phyloP scores from a whole-genome alignment of 2,113 vertebrate genomes.

The Charadrius vociferus region DNA sequence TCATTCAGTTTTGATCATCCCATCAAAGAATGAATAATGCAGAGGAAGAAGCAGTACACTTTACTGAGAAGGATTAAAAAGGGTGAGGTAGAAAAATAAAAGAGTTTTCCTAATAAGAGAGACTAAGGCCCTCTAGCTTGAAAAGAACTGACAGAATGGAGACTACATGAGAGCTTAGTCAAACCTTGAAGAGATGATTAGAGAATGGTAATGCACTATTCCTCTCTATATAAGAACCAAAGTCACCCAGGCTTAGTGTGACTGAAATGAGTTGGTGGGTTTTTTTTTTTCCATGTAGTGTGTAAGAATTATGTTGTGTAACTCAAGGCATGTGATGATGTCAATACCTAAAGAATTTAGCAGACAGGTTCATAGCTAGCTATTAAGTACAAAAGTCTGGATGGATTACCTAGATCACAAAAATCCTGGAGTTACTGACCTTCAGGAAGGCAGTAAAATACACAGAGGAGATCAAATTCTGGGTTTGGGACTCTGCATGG shows the following conservation, averaged over 20 bases:
- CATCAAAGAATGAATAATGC: neutral
- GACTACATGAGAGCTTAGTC: neutral
- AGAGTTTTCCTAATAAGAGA: neutral
- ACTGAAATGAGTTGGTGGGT: neutral
- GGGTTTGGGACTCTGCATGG: neutral
- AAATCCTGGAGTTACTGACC: neutral
- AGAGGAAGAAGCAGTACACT: neutral
- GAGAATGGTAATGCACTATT: neutral
- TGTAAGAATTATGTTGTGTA: neutral
- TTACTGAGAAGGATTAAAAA: neutral
- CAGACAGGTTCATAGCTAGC: neutral
- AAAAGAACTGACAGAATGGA: neutral
- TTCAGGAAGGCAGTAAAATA: neutral
- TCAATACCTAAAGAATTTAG: neutral
- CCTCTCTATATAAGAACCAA: neutral
- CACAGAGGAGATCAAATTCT: neutral
- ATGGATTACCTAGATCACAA: neutral
- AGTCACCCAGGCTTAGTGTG: neutral
- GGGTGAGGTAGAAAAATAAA: neutral
- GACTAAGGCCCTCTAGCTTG: neutral
- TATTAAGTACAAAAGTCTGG: neutral
- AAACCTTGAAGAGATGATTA: neutral
- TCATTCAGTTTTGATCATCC: neutral
- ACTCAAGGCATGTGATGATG: neutral
- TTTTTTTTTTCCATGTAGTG: accelerated